Base-by-base conservation (phyloP, 2,888 invertebrate genomes). In the Pollenia labialis region DNA sequence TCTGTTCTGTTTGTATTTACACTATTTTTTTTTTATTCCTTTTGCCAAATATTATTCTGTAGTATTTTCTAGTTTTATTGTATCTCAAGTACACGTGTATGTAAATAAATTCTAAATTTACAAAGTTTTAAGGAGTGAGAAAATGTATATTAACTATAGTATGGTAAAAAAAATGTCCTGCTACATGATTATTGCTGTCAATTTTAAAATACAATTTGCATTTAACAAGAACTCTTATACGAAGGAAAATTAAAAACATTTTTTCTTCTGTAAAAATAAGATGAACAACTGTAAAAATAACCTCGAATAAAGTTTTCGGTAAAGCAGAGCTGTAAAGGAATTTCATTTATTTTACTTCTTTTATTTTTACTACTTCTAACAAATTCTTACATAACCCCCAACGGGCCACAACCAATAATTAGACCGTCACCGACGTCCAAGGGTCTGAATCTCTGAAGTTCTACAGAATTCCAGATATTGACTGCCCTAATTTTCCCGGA, bases 121-220 rank as follows among this genome's bases (percentile, higher is more conserved):
- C 48, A 58, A 66, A 10, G 14, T 18, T 71, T 16, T 42, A 14
- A 16, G 9, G 18, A 44, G 71, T 56, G 54, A 44, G 18, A 42
- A 56, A 18, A 56, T 2, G 11, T 9, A 4, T 42, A 3, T 10
- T 18, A 40, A 75, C 48, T 62, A 75, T 16, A 75, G 18, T 11
- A 48, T 9, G 12, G 18, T 44, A 8, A 2, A 32, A 16, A 32
- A 62, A 48, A 50, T 58, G 0, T n/a, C 0, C 32, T 68, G 9
- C 50, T 77, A 44, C 71, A 72, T 44, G 48, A 74, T 77, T 68
- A 64, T 54, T 83, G 83, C 64, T 80, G 80, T 80, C 50, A 72
- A 52, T 58, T 77, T 48, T 74, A 68, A 52, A 85, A 23, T 50
- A 48, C 11, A 76, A 81, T 85, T 77, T 77, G 18, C 66, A 64